phyloP scores from a whole-genome alignment of 53 echinoderm and acorn worm genomes.

The Crossaster papposus region DNA sequence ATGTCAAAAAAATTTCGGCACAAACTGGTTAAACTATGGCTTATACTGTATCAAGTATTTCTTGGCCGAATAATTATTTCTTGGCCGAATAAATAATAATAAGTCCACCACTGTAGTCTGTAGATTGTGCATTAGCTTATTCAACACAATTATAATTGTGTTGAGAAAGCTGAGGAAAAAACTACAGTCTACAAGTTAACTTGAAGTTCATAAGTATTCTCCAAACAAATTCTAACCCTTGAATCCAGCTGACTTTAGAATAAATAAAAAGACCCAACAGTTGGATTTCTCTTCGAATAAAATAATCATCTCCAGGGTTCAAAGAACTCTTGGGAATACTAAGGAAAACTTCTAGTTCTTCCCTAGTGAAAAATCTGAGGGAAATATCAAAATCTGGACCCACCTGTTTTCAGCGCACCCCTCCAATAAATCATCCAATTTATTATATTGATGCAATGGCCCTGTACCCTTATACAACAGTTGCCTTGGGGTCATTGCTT shows the following conservation, averaged over 20 bases:
- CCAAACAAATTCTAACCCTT: not conserved
- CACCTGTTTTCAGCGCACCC: slow-evolving; percentile 41
- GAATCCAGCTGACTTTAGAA: not conserved
- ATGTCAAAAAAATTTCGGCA: no score
- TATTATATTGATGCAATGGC: slow-evolving; percentile 32
- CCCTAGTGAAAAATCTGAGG: not conserved
- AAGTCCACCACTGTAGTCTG: no score
- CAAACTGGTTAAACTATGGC: no score
- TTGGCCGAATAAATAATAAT: no score
- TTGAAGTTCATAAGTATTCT: no score
- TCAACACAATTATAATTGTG: no score
- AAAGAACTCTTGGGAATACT: slow-evolving; percentile 19
- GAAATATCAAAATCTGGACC: slow-evolving; percentile 44
- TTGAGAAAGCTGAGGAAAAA: no score
- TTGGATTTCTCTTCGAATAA: not conserved
- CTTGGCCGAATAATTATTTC: no score
- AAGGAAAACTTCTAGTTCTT: not conserved
- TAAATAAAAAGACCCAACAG: not conserved
- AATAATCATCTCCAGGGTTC: slow-evolving; percentile 45
- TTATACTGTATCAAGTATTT: no score
- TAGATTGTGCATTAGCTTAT: no score
- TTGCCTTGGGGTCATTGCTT: slow-evolving; percentile 14
- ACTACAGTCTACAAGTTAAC: no score
- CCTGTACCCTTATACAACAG: not conserved
- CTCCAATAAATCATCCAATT: slow-evolving; percentile 52